phyloP scores from a whole-genome alignment of 2,797 vertebrate species.

The Sebastes oblongus region DNA sequence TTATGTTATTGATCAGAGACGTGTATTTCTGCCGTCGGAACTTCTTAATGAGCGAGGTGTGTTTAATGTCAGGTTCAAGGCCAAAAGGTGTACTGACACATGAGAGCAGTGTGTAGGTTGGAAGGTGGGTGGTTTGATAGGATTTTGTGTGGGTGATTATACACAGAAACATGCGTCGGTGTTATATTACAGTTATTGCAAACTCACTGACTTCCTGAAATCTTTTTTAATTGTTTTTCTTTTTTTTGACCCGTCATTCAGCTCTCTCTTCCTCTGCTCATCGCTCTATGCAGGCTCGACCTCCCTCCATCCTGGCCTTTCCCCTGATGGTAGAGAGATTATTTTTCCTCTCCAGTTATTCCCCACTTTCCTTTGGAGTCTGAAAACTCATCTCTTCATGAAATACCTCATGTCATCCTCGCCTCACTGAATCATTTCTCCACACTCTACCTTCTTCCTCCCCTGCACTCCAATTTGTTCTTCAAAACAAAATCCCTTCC shows the following conservation, averaged over 20 bases:
- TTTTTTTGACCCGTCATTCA: not conserved
- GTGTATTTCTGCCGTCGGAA: constrained; percentile 28
- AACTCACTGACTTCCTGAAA: not conserved
- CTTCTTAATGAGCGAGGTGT: constrained; percentile 3
- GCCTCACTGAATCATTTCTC: constrained; percentile 31
- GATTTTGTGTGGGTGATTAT: not conserved
- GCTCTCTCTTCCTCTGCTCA: not conserved
- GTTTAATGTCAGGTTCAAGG: constrained; percentile 43
- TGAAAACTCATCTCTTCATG: constrained; percentile 35
- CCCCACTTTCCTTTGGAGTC: constrained; percentile 2
- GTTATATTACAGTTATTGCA: not conserved
- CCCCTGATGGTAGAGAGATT: constrained; percentile 4
- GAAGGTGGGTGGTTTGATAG: not conserved
- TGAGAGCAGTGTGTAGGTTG: not conserved
- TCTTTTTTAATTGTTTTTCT: not conserved
- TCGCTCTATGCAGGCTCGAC: not conserved
- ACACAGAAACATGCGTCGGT: not conserved
- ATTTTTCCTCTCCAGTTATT: constrained; percentile 7
- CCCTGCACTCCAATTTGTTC: not conserved
- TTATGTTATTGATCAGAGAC: constrained; percentile 53
- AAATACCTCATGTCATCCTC: constrained; percentile 31
- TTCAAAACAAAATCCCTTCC: not conserved
- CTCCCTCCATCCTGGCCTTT: not conserved
- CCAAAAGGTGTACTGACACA: constrained; percentile 4
- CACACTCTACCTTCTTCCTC: not conserved